Conservation (phyloP, 2,113 vertebrate genomes). For the Phalacrocorax brasilianus region DNA sequence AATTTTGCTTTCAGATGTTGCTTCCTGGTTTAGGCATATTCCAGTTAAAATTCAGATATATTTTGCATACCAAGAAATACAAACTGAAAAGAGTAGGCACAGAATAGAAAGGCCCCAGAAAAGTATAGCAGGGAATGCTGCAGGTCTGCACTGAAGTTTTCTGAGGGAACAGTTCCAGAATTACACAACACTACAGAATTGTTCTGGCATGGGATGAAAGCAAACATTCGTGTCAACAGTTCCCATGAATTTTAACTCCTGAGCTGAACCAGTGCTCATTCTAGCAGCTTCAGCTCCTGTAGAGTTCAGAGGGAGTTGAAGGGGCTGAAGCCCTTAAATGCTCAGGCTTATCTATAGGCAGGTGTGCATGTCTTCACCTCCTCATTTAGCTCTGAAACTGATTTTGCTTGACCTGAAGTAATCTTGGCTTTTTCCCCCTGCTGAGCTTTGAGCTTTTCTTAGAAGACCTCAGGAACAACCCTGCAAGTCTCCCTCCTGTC, state of each 20-base stretch:
- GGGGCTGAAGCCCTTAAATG: not conserved
- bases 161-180: not conserved
- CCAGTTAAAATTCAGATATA: not conserved
- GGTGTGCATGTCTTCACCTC: not conserved
- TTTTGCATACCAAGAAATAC: not conserved
- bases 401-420: not conserved
- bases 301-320: not conserved
- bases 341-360: not conserved
- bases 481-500: not conserved
- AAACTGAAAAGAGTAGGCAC: not conserved
- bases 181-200: not conserved
- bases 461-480: not conserved
- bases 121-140: not conserved
- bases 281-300: not conserved
- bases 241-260: slow-evolving; percentile 3
- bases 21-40: not conserved
- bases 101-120: not conserved
- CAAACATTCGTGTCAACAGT: not conserved
- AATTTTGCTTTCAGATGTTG: not conserved
- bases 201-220: slow-evolving; percentile 22
- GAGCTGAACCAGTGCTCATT: not conserved
- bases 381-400: not conserved
- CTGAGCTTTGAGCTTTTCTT: not conserved
- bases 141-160: not conserved
- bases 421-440: not conserved